Percentiles rank a stretch among this genome's conserved stretches.
Evolutionary conservation across 1,140 invertebrate species (phyloP).

Genomic region (Acyrthosiphon pisum): DNA sequence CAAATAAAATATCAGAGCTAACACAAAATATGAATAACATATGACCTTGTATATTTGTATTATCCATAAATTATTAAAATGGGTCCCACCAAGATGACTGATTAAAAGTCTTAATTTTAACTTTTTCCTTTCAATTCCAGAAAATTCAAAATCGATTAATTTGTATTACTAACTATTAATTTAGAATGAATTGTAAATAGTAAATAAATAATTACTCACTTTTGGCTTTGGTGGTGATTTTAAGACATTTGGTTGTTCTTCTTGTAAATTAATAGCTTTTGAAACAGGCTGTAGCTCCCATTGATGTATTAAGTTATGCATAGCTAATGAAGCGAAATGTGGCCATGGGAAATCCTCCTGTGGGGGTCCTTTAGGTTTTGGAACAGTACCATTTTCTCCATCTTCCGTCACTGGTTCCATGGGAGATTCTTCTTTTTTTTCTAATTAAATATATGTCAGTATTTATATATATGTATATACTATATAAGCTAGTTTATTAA

Average conservation of each 20-base stretch:
- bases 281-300: slow-evolving; percentile 26
- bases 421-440: slow-evolving; percentile 17
- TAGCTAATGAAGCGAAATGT: slow-evolving; percentile 51
- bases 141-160: not conserved
- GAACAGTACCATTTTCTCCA: not conserved
- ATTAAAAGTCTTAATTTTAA: not conserved
- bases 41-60: no score
- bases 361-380: slow-evolving; percentile 40
- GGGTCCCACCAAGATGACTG: not conserved
- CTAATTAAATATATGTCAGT: not conserved
- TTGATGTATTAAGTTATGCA: slow-evolving; percentile 50
- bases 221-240: not conserved
- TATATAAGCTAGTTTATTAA: not conserved
- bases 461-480: not conserved
- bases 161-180: not conserved
- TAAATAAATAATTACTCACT: not conserved
- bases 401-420: not conserved
- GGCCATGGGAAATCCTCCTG: slow-evolving; percentile 49
- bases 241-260: not conserved
- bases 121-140: not conserved
- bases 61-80: not conserved
- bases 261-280: not conserved
- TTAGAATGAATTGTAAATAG: not conserved
- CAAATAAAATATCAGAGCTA: not conserved
- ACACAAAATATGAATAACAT: not conserved